These are phyloP conservation scores for Crocallis elinguaria DNA, from an alignment of 2,888 invertebrate species.

Conservation along the genomic window DNA sequence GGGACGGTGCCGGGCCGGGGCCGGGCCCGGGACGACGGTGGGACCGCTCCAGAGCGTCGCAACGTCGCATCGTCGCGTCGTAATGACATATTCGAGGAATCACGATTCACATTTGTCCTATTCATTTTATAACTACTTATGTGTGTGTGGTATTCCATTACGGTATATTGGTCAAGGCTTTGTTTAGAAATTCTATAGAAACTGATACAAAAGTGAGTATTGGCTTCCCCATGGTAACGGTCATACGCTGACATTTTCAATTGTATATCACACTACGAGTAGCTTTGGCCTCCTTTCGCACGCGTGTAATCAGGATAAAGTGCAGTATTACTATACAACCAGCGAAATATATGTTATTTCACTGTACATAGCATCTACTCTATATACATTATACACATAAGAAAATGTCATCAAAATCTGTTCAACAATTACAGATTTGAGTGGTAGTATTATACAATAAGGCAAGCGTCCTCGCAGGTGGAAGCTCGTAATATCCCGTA, in stretches of 20 bases:
- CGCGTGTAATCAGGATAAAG: too few species aligned
- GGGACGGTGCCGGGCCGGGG: conserved; percentile 44
- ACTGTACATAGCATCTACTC: too few species aligned
- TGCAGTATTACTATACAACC: too few species aligned
- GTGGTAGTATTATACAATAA: too few species aligned
- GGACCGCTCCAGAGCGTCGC: conserved; percentile 8
- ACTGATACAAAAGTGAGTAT: neutral
- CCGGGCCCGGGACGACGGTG: conserved; percentile 40
- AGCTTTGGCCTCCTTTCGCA: too few species aligned
- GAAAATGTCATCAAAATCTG: too few species aligned
- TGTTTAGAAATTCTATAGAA: neutral
- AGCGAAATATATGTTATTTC: too few species aligned
- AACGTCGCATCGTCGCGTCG: conserved; percentile 9
- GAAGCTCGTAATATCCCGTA: too few species aligned
- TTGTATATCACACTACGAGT: too few species aligned
- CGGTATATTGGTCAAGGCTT: neutral
- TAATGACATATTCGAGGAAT: conserved; percentile 1
- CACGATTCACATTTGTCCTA: neutral
- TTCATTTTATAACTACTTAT: neutral
- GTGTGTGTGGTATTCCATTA: neutral
- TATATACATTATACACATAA: too few species aligned
- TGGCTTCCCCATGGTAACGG: neutral
- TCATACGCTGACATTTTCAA: neutral
- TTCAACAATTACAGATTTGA: too few species aligned
- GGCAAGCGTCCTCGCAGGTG: too few species aligned